Base-by-base conservation (phyloP, 2,888 invertebrate genomes). In the Trachelus troglodyta region DNA sequence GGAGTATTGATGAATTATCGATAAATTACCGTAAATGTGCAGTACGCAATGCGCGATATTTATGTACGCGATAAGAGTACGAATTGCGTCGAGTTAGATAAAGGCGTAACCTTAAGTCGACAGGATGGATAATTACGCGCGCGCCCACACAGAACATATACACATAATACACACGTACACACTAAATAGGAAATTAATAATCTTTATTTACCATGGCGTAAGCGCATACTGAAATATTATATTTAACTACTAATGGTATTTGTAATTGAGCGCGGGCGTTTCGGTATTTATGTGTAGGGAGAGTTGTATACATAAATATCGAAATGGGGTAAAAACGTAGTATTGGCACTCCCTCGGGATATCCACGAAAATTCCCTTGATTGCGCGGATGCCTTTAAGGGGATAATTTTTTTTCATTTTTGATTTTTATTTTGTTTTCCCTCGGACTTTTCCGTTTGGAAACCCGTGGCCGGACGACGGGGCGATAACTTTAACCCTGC, bases 231-330 rank as follows among this genome's bases (percentile, higher is more conserved):
- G 77, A 83, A 80, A 81, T 81, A 82, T 78, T 79, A 81, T 81
- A 84, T 85, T 82, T 82, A 85, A 85, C 79, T 84, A 81, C 77
- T 84, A 85, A 77, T 73, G 75, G 82, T 85, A 84, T 83, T 82
- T 82, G 69, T 77, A 77, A 74, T 34, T 4, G 40, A 40, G 12
- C 15, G 40, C 15, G 6, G 40, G 4, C 40, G 40, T 40, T 40
- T 15, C 15, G 40, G 15, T 40, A 40, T 40, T 15, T 40, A 15
- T 40, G 40, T 40, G 12, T 40, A 40, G 15, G 4, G 40, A 40
- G 40, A 40, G 40, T 40, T 40, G 40, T 40, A 40, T 15, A 78
- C 69, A 76, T 82, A 80, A 79, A 80, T 76, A 74, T 84, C 77
- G 78, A 77, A 79, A 79, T 79, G 77, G 75, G 69, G 75, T 79